phyloP scores from a whole-genome alignment of 2,888 invertebrate species.

The Hydrotaea cyrtoneurina region DNA sequence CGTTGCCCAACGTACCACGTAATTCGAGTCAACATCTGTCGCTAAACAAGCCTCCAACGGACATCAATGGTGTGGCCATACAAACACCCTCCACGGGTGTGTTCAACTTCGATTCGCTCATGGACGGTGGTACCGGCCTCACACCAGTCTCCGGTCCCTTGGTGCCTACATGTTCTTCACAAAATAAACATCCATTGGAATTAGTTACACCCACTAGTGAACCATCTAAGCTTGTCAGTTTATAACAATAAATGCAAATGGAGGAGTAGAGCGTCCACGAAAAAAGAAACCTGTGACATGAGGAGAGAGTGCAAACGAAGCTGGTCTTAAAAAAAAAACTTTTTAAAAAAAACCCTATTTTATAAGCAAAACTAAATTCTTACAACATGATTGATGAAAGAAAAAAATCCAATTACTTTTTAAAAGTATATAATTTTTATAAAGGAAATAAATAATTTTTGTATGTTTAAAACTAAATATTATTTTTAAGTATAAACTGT shows the following conservation, averaged over 20 bases:
- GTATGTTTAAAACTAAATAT: slow-evolving; percentile 47
- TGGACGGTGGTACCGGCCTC: slow-evolving; percentile 95
- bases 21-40: slow-evolving; percentile 81
- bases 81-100: slow-evolving; percentile 93
- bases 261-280: slow-evolving; percentile 9
- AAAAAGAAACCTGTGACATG: slow-evolving; percentile 53
- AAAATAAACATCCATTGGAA: slow-evolving; percentile 87
- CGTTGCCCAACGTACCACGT: slow-evolving; percentile 85
- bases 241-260: slow-evolving; percentile 83
- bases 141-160: slow-evolving; percentile 91
- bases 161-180: slow-evolving; percentile 86
- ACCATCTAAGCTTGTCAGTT: slow-evolving; percentile 90
- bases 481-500: slow-evolving; percentile 30
- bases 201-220: slow-evolving; percentile 87
- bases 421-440: slow-evolving; percentile 58
- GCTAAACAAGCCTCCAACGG: slow-evolving; percentile 81
- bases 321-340: slow-evolving; percentile 63
- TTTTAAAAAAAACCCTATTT: slow-evolving; percentile 4
- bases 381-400: slow-evolving; percentile 53
- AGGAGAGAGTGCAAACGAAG: slow-evolving; percentile 67
- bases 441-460: slow-evolving; percentile 50
- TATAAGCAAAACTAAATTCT: slow-evolving; percentile 42
- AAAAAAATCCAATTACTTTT: slow-evolving; percentile 57
- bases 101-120: slow-evolving; percentile 95
- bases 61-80: slow-evolving; percentile 90